Base-by-base conservation (phyloP, 1,140 invertebrate species). In the Halyomorpha halys region DNA sequence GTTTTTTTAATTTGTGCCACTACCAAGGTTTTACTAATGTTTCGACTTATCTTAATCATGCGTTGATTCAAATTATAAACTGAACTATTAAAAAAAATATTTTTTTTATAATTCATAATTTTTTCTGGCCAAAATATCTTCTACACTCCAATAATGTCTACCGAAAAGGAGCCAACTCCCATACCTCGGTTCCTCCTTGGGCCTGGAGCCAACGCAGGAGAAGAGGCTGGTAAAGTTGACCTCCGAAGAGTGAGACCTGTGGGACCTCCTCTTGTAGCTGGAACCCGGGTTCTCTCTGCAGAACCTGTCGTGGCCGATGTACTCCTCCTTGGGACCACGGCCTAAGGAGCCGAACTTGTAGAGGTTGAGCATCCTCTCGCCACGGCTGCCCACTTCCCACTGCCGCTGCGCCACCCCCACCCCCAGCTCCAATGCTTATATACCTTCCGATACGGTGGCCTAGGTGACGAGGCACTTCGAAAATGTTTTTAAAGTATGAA, bases 321-420 rank as follows among this genome's bases (percentile, higher is more conserved):
- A 66, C 18, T 66, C 59, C n/a, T 69, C 62, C 18, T 45, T n/a
- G 14, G 27, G 44, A 8, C 34, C 62, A 0, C 54, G 64, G 16
- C 59, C 45, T 47, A 64, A 49, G 69, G 65, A 23, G 70, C 70
- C 63, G 62, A 79, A 83, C 70, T 87, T 84, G 72, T 89, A 89
- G 21, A 88, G 76, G 69, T 87, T 89, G 69, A 89, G 86, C 85
- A 89, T 88, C 47, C 19, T 49, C 34, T 5, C 18, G 23, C 11
- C 34, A 5, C n/a, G 59, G 13, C 59, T 19, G 30, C 25, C 13
- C 59, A 34, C 27, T n/a, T n/a, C 27, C 15, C 59, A 18, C 59
- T 18, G 18, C 59, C 25, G n/a, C 59, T 30, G 27, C 44, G 15
- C 21, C 61, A 11, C 21, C 47, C 61, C 39, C 21, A 44, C 61